Base-by-base conservation (phyloP, 1,140 invertebrate genomes). In the Apis laboriosa region DNA sequence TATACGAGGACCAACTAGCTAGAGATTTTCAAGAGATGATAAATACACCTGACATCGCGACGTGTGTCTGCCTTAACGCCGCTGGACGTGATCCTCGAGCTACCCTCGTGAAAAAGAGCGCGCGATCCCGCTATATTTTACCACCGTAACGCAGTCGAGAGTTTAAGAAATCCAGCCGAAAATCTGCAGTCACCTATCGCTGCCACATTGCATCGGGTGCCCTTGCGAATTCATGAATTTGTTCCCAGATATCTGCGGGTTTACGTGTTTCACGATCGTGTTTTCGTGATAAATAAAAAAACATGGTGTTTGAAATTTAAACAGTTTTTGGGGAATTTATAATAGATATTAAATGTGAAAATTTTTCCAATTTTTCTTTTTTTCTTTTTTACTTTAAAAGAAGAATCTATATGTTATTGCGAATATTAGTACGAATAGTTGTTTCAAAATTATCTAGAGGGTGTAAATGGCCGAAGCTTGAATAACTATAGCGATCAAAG, bases 11-110 rank as follows among this genome's bases (percentile, higher is more conserved):
- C 56, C 55, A 76, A 67, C 73, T 24, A 58, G 56, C 21, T 58
- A 51, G 68, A 79, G 58, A 78, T 64, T 78, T 34, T 12, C 28
- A 43, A 49, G 77, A 83, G 77, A 83, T 71, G 28, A 79, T 64
- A 79, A 83, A 72, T 64, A 83, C 73, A 73, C 1, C 13, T 67
- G 80, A 68, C 73, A 77, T 49, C 34, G 73, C 55, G 64, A 81
- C 51, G 64, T 63, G 78, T 74, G 61, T 75, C 61, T 24, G 70
- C 60, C 51, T 56, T 74, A 80, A 80, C 63, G 60, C 24, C 60
- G 34, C 51, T 12, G 3, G 24, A 64, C 78, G n/a, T 53, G 68
- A 58, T 70, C 58, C 77, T 51, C 66, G n/a, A 74, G 67, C 19
- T 15, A 55, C 21, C 78, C 34, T 15, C 5, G 70, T 19, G 53